Evolutionary conservation across 2,113 vertebrate species (phyloP), one percentile per base, ranked within the genome.

Genomic region (Anguilla japonica): DNA sequence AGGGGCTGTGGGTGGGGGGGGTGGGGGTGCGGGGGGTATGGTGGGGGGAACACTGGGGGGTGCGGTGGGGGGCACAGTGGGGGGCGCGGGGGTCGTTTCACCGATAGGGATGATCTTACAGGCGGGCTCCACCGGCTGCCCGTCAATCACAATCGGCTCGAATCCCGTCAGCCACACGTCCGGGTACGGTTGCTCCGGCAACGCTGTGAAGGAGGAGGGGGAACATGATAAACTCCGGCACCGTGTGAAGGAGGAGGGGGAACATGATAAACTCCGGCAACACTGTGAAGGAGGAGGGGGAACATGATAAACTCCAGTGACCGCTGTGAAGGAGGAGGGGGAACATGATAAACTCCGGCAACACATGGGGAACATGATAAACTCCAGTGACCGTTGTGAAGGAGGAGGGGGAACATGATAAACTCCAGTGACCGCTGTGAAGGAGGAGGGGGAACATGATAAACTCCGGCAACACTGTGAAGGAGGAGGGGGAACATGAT

Each of bases 91-190:
- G 26, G 75, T 53, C 3, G 41, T 57, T 6, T 83, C 81, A 13
- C 67, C 82, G 56, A 88, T 39, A 16, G 75, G 46, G 29, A 86
- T 39, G 34, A 86, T 78, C 82, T 86, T 5, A 84, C 87, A 83
- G 5, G 20, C 41, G 34, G 57, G 43, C 29, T 79, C 84, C 1
- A 34, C 39, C 4, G 71, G 41, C 18, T 85, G 71, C 9, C 71
- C 71, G 26, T 75, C 71, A 29, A 75, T 75, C 34, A 11, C 5
- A 9, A n/a, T 75, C 13, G n/a, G 26, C n/a, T 75, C 71, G 9
- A 75, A 75, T 75, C 71, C 71, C 9, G 71, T 75, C 71, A 75
- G 71, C 71, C 71, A 75, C 26, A 9, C 26, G 7, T 75, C 71
- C 71, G 2, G 60, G 22, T 22, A 22, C 22, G 18, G 18, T 26